Conservation (phyloP, 2,888 invertebrate genomes). For the Ormia ochracea region DNA sequence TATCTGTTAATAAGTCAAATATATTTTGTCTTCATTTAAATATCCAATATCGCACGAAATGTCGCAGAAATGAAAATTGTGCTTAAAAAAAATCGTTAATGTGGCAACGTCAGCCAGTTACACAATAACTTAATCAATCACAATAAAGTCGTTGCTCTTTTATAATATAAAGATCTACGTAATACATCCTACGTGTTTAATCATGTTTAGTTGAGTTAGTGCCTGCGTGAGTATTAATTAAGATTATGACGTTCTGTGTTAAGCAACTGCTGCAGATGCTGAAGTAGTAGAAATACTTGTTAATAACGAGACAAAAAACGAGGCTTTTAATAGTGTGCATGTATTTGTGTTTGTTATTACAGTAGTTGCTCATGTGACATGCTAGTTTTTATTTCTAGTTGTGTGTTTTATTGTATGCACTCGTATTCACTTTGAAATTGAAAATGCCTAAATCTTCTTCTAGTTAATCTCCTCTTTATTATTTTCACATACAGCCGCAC, state of each 20-base stretch:
- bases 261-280: constrained; percentile 33
- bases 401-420: background rate
- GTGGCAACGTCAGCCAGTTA: too few relatives aligned
- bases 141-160: too few relatives aligned
- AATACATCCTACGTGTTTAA: constrained; percentile 18
- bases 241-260: constrained; percentile 56
- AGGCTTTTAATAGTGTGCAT: constrained; percentile 36
- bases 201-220: constrained; percentile 15
- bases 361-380: background rate
- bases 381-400: background rate
- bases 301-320: constrained; percentile 1
- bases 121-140: too few relatives aligned
- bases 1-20: too few relatives aligned
- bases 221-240: constrained; percentile 44
- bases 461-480: constrained; percentile 57
- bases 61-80: too few relatives aligned
- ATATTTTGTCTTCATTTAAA: too few relatives aligned
- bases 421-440: constrained; percentile 56
- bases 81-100: too few relatives aligned
- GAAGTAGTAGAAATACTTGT: constrained; percentile 18
- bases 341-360: constrained; percentile 10
- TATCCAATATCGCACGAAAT: too few relatives aligned
- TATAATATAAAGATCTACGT: too few relatives aligned
- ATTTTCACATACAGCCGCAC: constrained; percentile 37
- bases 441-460: constrained; percentile 57